phyloP scores from a whole-genome alignment of 1,140 invertebrate genomes.

The Brachionus manjavacas region DNA sequence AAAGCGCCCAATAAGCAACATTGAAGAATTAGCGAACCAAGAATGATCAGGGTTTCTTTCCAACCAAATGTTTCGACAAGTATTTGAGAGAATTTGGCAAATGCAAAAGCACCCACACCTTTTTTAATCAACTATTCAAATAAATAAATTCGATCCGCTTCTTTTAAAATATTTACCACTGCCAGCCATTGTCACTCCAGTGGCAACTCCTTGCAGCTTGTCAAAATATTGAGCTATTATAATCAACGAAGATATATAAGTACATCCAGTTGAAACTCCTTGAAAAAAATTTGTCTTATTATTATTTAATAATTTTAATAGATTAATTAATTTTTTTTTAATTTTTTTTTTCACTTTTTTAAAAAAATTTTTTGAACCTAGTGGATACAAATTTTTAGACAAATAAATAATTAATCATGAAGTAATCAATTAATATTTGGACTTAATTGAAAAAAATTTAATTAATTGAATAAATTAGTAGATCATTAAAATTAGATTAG shows the following conservation, averaged over 20 bases:
- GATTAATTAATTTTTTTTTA: background rate
- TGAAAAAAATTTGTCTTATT: background rate
- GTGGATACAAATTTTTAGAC: too few species aligned
- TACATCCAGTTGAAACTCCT: slow-evolving; percentile 53
- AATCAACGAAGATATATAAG: slow-evolving; percentile 65
- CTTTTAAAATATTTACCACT: slow-evolving; percentile 46
- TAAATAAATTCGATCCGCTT: background rate
- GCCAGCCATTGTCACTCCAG: slow-evolving; percentile 69
- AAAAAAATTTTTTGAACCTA: too few species aligned
- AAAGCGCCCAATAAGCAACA: slow-evolving; percentile 36
- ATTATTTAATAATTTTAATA: background rate
- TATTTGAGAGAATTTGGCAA: slow-evolving; percentile 49
- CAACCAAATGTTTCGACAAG: slow-evolving; percentile 50
- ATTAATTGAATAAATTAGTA: too few species aligned
- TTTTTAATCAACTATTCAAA: background rate
- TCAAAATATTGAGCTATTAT: slow-evolving; percentile 88
- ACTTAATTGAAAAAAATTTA: too few species aligned
- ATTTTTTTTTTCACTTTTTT: too few species aligned
- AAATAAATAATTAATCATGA: too few species aligned
- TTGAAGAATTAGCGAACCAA: slow-evolving; percentile 23
- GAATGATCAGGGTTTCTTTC: slow-evolving; percentile 45
- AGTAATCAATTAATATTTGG: too few species aligned
- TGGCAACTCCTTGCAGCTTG: slow-evolving; percentile 79
- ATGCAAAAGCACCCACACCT: slow-evolving; percentile 53
- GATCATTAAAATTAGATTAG: too few species aligned